Conservation (phyloP, 2,797 vertebrate species). For the Capromys pilorides region DNA sequence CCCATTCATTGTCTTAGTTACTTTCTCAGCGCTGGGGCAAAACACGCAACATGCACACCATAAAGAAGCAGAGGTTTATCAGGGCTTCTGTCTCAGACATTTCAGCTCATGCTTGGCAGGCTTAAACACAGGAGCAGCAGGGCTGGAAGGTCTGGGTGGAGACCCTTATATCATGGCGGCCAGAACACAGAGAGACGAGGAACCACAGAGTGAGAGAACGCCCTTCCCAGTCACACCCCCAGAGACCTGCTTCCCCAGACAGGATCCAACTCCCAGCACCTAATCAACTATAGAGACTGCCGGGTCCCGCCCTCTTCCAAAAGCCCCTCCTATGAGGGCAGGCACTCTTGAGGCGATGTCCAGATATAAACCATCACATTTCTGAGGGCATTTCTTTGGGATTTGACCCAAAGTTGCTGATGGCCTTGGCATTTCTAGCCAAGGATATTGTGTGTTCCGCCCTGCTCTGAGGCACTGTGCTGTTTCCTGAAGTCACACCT, state of each 20-base stretch:
- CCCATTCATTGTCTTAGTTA: background rate
- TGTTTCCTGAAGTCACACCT: slow-evolving; percentile 1
- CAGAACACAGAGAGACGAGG: background rate
- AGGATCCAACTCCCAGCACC: background rate
- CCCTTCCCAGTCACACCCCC: background rate
- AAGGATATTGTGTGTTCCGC: background rate
- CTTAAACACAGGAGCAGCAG: background rate
- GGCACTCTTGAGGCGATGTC: background rate
- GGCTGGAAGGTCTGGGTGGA: background rate
- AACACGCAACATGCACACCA: background rate
- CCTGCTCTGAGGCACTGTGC: background rate
- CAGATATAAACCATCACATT: background rate
- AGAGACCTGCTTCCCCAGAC: background rate
- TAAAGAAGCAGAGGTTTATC: background rate
- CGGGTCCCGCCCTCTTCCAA: background rate
- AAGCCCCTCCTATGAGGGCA: background rate
- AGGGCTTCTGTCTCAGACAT: background rate
- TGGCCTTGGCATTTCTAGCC: background rate
- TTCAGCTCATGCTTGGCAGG: background rate
- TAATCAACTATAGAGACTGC: background rate
- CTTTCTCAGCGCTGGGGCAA: background rate
- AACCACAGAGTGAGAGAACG: background rate
- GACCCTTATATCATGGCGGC: background rate
- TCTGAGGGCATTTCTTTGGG: slow-evolving; percentile 4
- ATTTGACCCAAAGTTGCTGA: background rate